Evolutionary conservation across 2,797 vertebrate genomes (phyloP), one percentile per base, ranked within the genome.

Genomic region (Selene dorsalis): DNA sequence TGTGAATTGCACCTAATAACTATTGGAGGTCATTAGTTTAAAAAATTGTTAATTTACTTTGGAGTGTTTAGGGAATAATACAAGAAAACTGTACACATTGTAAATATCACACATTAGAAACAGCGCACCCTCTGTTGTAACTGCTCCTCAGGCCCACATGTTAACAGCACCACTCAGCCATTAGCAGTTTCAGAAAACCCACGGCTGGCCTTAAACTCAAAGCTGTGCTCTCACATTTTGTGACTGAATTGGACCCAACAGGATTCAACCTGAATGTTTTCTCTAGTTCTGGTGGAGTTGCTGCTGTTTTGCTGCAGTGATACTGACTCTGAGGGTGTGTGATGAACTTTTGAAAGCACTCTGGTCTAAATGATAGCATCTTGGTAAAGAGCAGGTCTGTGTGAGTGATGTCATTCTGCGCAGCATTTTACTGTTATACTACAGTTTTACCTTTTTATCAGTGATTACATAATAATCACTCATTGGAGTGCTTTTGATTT

Each of bases 21-120:
- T 45, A 14, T 53, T 45, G 63, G 20, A 35, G 22, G 28, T 70
- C 4, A 22, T 77, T 80, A 60, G 69, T 68, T 69, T 14, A 35
- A 63, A 35, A 63, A 20, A 64, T 62, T 11, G 12, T 47, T 32
- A 13, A 38, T 62, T 59, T 35, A 47, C 62, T 73, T 41, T 53
- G 1, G 14, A 17, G 7, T 22, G 30, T 1, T 9, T 38, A 30
- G 32, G 56, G 50, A 47, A 48, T 4, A 16, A 30, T 59, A 14
- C 45, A 61, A 13, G 61, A 12, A 38, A 65, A 76, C 26, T 18
- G 24, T 17, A 10, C 55, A 69, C 28, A 0, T 59, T 2, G 11
- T 53, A 35, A 56, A 65, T 26, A 22, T 18, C 22, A 3, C 18
- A 9, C 28, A 26, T 67, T 18, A 4, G 45, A 60, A 18, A 60